Evolutionary conservation across 2,888 invertebrate species (phyloP), one percentile per base, ranked within the genome.

Genomic region (Patella pellucida): DNA sequence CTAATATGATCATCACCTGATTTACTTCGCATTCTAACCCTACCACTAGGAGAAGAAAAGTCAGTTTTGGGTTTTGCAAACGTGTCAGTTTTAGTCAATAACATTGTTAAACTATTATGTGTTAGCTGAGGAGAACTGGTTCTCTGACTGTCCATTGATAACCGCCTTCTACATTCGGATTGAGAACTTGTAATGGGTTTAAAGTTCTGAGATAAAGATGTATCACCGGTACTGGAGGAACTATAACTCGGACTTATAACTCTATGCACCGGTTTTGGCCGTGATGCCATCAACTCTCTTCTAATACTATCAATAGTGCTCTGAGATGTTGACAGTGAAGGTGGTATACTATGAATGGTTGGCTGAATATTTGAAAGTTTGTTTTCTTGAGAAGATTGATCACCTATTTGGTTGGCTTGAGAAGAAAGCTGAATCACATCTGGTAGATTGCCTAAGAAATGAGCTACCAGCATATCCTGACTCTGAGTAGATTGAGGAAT

Each of bases 21-120:
- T 78, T 86, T 88, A 77, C 86, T 87, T n/a, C 86, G 81, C 72
- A 86, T 82, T 71, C 86, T 71, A 11, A 80, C 76, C 31, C 81
- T 72, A 3, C 73, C 71, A 7, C 54, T 62, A 12, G 62, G 23
- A 14, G 19, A 23, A 19, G 23, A 62, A 23, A 56, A 56, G 16
- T 62, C 62, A 19, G 62, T 62, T 62, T 14, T 62, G 1, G 62
- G 62, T 62, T 23, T 62, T 23, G 62, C 62, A 62, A 62, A 62
- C 15, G n/a, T 62, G 62, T 62, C 62, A 19, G n/a, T 62, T 69
- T 76, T 78, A 41, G 71, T 75, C 56, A 79, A 75, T 73, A 79
- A 71, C 23, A 70, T 74, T 15, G 75, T 77, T 67, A 78, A 73
- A 67, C 62, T 76, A 67, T 54, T 70, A 62, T 70, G 70, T 16